A percentile compares a stretch with the other conserved stretches of the same genome.
Evolutionary conservation across 2,113 vertebrate genomes (phyloP).

Genomic region (Cyanocitta stelleri): DNA sequence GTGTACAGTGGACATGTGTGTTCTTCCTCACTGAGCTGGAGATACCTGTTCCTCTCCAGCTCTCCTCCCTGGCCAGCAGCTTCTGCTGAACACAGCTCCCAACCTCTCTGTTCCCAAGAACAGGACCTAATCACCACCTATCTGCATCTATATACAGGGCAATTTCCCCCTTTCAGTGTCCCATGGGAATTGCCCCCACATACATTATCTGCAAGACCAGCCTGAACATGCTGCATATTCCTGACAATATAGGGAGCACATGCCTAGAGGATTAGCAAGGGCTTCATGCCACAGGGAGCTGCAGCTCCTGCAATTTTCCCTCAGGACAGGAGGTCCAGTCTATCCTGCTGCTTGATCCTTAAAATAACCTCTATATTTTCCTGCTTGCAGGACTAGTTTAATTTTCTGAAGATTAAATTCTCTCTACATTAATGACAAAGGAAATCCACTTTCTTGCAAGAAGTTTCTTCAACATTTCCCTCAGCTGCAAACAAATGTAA

Average conservation of each 20-base stretch:
- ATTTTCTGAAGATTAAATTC: constrained; percentile 27
- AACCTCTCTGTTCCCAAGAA: rapidly evolving
- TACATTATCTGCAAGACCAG: not conserved
- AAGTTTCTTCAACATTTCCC: not conserved
- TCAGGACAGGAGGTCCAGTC: not conserved
- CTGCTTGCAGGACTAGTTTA: not conserved
- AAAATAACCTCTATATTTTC: not conserved
- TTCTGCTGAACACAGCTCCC: not conserved
- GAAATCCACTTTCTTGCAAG: not conserved
- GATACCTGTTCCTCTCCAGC: not conserved
- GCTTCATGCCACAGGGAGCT: not conserved
- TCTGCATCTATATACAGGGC: not conserved
- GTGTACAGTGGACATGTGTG: rapidly evolving
- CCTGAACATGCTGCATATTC: not conserved
- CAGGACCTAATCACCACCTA: not conserved
- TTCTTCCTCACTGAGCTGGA: not conserved
- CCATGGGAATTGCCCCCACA: not conserved
- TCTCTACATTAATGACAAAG: not conserved
- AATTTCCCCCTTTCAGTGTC: not conserved
- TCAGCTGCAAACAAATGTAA: not conserved
- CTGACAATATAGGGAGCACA: not conserved
- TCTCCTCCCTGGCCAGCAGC: not conserved
- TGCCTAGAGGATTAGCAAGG: not conserved
- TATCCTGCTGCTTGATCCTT: constrained; percentile 24
- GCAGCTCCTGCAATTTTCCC: not conserved